Percentiles rank a stretch among this genome's conserved stretches.
These are phyloP conservation scores for Betta splendens DNA, from an alignment of 2,797 vertebrate genomes.

Conservation along the genomic window DNA sequence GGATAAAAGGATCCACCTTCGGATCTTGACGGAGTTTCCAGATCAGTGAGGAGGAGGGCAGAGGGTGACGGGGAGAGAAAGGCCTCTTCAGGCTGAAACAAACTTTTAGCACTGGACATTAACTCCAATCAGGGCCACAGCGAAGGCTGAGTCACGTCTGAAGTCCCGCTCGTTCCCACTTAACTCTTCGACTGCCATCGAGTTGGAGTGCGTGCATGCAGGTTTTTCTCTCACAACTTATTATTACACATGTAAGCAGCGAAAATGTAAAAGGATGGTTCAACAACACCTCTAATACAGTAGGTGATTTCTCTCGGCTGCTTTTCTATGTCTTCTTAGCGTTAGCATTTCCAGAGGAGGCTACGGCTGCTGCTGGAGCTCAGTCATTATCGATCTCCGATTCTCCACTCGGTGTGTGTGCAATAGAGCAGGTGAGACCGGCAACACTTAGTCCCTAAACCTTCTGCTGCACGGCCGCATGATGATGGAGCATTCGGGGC, in stretches of 20 bases:
- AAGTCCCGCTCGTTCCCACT: slow-evolving; percentile 22
- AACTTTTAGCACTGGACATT: slow-evolving; percentile 52
- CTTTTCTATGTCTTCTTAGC: slow-evolving; percentile 54
- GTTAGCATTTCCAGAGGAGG: slow-evolving; percentile 63
- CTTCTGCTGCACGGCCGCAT: slow-evolving; percentile 26
- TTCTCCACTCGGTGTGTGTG: slow-evolving; percentile 59
- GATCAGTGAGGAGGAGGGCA: slow-evolving; percentile 55
- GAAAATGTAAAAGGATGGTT: slow-evolving; percentile 27
- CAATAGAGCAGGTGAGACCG: slow-evolving; percentile 37
- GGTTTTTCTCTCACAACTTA: slow-evolving; percentile 15
- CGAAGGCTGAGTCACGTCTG: slow-evolving; percentile 31
- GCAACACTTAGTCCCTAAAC: slow-evolving; percentile 46
- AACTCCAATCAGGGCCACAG: slow-evolving; percentile 46
- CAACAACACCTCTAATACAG: slow-evolving; percentile 19
- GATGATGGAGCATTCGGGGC: slow-evolving; percentile 14
- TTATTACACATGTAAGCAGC: slow-evolving; percentile 26
- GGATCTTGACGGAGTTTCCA: slow-evolving; percentile 55
- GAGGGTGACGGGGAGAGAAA: slow-evolving; percentile 56
- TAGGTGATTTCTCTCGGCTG: slow-evolving; percentile 24
- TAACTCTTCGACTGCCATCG: slow-evolving; percentile 44
- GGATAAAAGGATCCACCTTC: slow-evolving; percentile 45
- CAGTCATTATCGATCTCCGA: slow-evolving; percentile 59
- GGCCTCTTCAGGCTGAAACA: slow-evolving; percentile 44
- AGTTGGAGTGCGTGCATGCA: slow-evolving; percentile 19
- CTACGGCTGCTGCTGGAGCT: slow-evolving; percentile 66